phyloP scores from a whole-genome alignment of 2,797 vertebrate genomes.

The Hyperoplus immaculatus region DNA sequence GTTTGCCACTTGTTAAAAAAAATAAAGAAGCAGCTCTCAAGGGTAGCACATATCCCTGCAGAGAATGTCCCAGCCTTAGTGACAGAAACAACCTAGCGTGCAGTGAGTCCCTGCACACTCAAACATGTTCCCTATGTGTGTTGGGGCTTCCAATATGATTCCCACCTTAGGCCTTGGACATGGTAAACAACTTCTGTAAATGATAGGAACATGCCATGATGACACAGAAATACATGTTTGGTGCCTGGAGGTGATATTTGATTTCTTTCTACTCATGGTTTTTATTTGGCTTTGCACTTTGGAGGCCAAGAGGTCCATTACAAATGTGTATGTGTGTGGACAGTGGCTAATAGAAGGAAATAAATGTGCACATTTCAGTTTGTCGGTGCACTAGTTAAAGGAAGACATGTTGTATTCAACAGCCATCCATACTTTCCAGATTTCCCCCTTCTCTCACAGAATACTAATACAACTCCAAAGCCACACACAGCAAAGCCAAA shows the following conservation, averaged over 20 bases:
- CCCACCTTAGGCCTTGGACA: slow-evolving; percentile 50
- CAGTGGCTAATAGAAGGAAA: slow-evolving; percentile 7
- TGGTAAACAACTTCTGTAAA: slow-evolving; percentile 73
- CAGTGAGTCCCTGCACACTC: slow-evolving; percentile 48
- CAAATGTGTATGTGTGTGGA: slow-evolving; percentile 11
- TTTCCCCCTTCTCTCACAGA: slow-evolving; percentile 25
- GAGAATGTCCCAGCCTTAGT: slow-evolving; percentile 60
- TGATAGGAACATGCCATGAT: slow-evolving; percentile 50
- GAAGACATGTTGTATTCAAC: slow-evolving; percentile 47
- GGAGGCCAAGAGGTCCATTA: slow-evolving; percentile 26
- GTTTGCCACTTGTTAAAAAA: slow-evolving; percentile 50
- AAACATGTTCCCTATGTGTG: slow-evolving; percentile 55
- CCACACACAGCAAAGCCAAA: not conserved
- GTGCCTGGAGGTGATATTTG: slow-evolving; percentile 44
- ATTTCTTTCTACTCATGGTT: slow-evolving; percentile 4
- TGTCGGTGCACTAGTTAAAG: slow-evolving; percentile 17
- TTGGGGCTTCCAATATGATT: slow-evolving; percentile 62
- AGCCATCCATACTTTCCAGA: slow-evolving; percentile 19
- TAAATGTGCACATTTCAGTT: slow-evolving; percentile 15
- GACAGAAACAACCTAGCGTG: slow-evolving; percentile 60
- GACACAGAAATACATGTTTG: slow-evolving; percentile 38
- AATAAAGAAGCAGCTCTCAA: slow-evolving; percentile 47
- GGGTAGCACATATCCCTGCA: slow-evolving; percentile 49
- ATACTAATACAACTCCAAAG: slow-evolving; percentile 51
- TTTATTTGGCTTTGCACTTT: slow-evolving; percentile 35